Evolutionary conservation across 2,888 invertebrate species (phyloP), one percentile per base, ranked within the genome.

Genomic region (Calliopum simillimum): DNA sequence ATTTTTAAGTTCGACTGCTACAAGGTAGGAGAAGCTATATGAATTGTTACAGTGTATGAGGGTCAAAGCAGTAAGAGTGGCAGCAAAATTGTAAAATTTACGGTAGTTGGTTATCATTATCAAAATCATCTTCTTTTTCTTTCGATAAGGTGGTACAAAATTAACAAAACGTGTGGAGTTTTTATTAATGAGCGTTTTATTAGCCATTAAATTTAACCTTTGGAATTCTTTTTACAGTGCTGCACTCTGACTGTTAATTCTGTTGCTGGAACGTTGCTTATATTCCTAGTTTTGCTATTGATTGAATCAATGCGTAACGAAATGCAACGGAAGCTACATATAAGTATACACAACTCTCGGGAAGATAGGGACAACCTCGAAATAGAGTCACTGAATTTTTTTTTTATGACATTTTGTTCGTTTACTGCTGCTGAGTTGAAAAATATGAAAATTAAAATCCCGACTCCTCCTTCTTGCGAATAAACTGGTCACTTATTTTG

Each of bases 301-400:
- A 59, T 43, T 41, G 33, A 41, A 59, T 59, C 41, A 19, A 11
- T 41, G 43, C 43, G 59, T 59, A 59, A 59, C 59, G 43, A n/a
- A 59, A 33, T 59, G 16, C 59, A n/a, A 59, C 41, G 59, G 59
- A 59, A 25, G 58, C 16, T 16, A n/a, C n/a, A n/a, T 19, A n/a
- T 41, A 14, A 41, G 43, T 19, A 33, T 33, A 58, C 41, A 19
- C 16, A 58, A 33, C n/a, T n/a, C n/a, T n/a, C n/a, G n/a, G n/a
- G n/a, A n/a, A n/a, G n/a, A n/a, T n/a, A n/a, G n/a, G n/a, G n/a
- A n/a, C n/a, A n/a, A n/a, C n/a, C n/a, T n/a, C n/a, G n/a, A n/a
- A n/a, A n/a, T n/a, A n/a, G n/a, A n/a, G n/a, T n/a, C n/a, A n/a
- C n/a, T n/a, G n/a, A n/a, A n/a, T n/a, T n/a, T n/a, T n/a, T n/a